Percentiles rank a stretch among this genome's conserved stretches.
Evolutionary conservation across 2,888 invertebrate species (phyloP).

Genomic region (Cantharis rufa): DNA sequence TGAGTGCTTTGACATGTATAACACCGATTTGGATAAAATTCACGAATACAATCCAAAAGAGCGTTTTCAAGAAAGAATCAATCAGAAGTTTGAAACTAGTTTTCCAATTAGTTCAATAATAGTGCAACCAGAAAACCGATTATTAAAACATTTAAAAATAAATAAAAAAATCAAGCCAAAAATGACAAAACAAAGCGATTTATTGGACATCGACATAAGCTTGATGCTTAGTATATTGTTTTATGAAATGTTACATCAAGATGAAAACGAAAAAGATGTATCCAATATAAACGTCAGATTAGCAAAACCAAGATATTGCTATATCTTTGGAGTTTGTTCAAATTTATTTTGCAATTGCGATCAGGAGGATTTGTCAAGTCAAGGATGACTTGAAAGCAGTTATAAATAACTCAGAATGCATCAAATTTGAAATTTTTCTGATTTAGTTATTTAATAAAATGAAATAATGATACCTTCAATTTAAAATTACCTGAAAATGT

Average conservation of each 20-base stretch:
- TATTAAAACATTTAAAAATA: not conserved
- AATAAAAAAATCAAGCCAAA: too few relatives aligned
- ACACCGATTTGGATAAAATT: not conserved
- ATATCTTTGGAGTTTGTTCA: not conserved
- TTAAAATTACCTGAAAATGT: conserved; percentile 43
- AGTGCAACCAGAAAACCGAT: not conserved
- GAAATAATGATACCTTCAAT: not conserved
- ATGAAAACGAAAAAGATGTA: not conserved
- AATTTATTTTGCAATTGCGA: conserved; percentile 7
- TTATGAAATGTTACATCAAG: not conserved
- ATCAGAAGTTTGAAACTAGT: not conserved
- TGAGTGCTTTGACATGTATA: not conserved
- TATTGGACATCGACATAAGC: not conserved
- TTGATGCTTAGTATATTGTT: not conserved
- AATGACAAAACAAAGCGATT: not conserved
- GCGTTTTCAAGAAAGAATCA: not conserved
- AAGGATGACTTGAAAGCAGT: too few relatives aligned
- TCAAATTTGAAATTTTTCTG: not conserved
- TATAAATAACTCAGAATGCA: too few relatives aligned
- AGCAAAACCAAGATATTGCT: conserved; percentile 27
- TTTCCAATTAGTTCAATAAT: conserved; percentile 6
- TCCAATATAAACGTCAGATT: not conserved
- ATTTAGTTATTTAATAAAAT: not conserved
- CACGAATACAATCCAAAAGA: conserved; percentile 1
- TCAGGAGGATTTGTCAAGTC: too few relatives aligned